Conservation (phyloP, 2,797 vertebrate genomes). For the Ctenopoma kingsleyae region DNA sequence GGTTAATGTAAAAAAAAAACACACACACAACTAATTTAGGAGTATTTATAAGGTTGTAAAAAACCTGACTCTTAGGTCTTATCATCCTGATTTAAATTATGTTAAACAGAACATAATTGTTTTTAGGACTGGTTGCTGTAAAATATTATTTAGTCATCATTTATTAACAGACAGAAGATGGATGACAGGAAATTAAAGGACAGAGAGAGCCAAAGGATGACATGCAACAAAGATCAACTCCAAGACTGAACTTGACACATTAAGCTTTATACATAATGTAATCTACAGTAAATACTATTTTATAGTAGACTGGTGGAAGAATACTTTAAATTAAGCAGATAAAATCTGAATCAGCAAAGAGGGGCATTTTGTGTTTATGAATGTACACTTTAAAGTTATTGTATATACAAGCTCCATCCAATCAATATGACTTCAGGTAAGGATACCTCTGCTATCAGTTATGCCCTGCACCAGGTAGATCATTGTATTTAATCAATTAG, state of each 20-base stretch:
- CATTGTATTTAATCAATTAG: constrained; percentile 59
- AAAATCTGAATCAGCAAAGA: neutral
- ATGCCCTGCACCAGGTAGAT: constrained; percentile 16
- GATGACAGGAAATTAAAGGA: neutral
- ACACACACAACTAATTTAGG: too few species aligned
- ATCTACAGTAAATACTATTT: too few species aligned
- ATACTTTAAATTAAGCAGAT: neutral
- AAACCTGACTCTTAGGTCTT: neutral
- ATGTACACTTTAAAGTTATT: too few species aligned
- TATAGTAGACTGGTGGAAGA: too few species aligned
- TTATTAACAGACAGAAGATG: neutral
- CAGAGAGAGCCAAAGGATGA: neutral
- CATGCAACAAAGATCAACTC: neutral
- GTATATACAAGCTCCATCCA: neutral
- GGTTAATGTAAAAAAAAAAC: neutral
- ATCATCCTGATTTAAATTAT: neutral
- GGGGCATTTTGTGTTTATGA: too few species aligned
- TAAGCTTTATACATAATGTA: too few species aligned
- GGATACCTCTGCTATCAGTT: neutral
- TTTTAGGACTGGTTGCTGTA: neutral
- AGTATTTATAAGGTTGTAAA: neutral
- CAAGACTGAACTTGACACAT: too few species aligned
- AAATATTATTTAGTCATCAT: neutral
- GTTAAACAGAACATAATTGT: neutral
- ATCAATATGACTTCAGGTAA: neutral